A percentile compares a stretch with the other conserved stretches of the same genome.
These are phyloP conservation scores for Apaloderma vittatum DNA, from an alignment of 2,113 vertebrate species.

Conservation along the genomic window DNA sequence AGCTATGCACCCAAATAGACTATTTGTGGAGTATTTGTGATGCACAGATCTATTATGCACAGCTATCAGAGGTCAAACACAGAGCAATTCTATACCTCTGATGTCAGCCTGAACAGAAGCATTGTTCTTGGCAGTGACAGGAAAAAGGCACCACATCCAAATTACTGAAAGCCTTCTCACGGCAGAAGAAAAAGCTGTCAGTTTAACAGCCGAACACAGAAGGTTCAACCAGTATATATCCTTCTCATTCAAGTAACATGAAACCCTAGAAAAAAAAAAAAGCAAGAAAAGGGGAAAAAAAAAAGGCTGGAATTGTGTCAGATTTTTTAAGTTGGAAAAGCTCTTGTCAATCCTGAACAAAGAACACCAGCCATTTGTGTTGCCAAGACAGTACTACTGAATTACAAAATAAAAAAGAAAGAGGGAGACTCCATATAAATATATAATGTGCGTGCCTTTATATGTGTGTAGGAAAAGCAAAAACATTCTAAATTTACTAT, in stretches of 20 bases:
- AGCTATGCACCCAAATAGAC: constrained; percentile 41
- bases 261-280: constrained; percentile 46
- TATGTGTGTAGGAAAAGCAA: neutral
- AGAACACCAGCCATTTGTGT: constrained; percentile 52
- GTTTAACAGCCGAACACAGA: constrained; percentile 75
- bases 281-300: neutral
- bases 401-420: constrained; percentile 18
- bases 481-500: constrained; percentile 3
- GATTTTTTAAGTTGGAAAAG: constrained; percentile 69
- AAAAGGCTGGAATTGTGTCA: constrained; percentile 49
- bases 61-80: constrained; percentile 60
- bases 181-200: constrained; percentile 74
- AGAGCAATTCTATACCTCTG: constrained; percentile 56
- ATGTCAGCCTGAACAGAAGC: constrained; percentile 41
- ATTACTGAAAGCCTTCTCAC: constrained; percentile 72
- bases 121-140: constrained; percentile 53
- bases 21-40: constrained; percentile 16
- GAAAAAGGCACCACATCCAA: constrained; percentile 37
- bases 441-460: neutral
- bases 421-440: neutral
- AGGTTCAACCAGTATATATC: constrained; percentile 63
- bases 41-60: constrained; percentile 52
- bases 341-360: constrained; percentile 60
- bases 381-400: constrained; percentile 66
- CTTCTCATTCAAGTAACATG: constrained; percentile 73